Percentiles rank a stretch among this genome's conserved stretches.
phyloP scores from a whole-genome alignment of 2,888 invertebrate species.

The Ctenicera cuprea region DNA sequence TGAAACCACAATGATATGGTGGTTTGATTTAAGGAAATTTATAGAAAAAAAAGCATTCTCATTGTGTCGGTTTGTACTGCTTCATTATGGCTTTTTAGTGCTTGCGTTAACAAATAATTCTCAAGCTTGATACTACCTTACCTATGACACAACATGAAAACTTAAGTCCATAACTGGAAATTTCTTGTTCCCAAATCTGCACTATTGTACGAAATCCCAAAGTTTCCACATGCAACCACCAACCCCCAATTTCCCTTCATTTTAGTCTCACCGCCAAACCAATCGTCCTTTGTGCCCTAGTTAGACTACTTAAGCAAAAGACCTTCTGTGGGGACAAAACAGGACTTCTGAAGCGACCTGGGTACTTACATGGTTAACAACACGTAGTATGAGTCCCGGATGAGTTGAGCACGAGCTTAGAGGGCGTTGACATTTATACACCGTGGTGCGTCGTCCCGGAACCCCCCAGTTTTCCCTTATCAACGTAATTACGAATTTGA shows the following conservation, averaged over 20 bases:
- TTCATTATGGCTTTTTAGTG: too few species aligned
- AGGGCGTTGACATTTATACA: constrained; percentile 42
- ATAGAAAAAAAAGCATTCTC: too few species aligned
- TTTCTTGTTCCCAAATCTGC: too few species aligned
- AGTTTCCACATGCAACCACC: background rate
- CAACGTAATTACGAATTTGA: constrained; percentile 22
- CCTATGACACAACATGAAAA: too few species aligned
- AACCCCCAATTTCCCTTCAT: background rate
- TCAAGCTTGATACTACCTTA: too few species aligned
- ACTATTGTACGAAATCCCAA: too few species aligned
- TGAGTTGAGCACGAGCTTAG: constrained; percentile 46
- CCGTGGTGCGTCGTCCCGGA: constrained; percentile 21
- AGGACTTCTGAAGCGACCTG: background rate
- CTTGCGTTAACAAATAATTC: too few species aligned
- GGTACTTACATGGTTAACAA: constrained; percentile 5
- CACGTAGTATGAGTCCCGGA: constrained; percentile 9
- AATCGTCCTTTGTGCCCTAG: constrained; percentile 9
- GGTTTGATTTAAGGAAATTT: too few species aligned
- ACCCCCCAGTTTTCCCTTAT: constrained; percentile 14
- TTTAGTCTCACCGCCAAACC: background rate
- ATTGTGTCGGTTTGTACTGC: too few species aligned
- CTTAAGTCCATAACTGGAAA: too few species aligned
- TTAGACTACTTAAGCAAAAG: constrained; percentile 1
- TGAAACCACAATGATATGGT: too few species aligned
- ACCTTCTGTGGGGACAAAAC: constrained; percentile 7